phyloP scores from a whole-genome alignment of 2,113 vertebrate genomes.

The Rissa tridactyla region DNA sequence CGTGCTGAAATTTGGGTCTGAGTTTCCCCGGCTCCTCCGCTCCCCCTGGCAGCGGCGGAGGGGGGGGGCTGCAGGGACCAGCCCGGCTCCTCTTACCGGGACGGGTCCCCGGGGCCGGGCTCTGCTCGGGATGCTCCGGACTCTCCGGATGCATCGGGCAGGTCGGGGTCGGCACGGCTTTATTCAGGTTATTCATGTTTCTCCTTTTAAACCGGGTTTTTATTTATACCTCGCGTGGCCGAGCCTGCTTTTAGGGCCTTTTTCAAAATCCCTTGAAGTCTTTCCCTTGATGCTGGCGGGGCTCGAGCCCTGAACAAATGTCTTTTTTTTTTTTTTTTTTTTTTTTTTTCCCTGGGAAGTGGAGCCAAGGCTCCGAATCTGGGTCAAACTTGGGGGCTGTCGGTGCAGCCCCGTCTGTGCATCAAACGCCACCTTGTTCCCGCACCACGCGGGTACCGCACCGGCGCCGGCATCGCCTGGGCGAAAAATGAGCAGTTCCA shows the following conservation, averaged over 20 bases:
- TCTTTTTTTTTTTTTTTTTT: background rate
- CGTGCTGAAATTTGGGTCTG: background rate
- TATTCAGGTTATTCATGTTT: accelerated
- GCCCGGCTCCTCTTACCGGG: accelerated
- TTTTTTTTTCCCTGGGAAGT: background rate
- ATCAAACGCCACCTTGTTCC: background rate
- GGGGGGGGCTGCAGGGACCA: background rate
- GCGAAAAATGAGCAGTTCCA: background rate
- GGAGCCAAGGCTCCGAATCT: accelerated
- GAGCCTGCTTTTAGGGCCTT: background rate
- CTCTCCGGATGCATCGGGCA: accelerated
- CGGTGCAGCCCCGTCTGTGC: accelerated
- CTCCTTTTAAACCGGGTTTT: background rate
- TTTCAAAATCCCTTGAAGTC: background rate
- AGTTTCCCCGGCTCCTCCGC: background rate
- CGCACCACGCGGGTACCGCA: accelerated
- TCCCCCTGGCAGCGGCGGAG: accelerated
- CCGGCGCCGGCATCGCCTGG: accelerated
- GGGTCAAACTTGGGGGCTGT: background rate
- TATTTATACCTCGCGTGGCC: background rate
- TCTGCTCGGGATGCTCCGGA: background rate
- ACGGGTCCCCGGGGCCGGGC: accelerated
- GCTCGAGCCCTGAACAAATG: background rate
- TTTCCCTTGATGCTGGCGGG: background rate
- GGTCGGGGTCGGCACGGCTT: background rate